Conservation (phyloP, 2,113 vertebrate species). For the Calypte anna region DNA sequence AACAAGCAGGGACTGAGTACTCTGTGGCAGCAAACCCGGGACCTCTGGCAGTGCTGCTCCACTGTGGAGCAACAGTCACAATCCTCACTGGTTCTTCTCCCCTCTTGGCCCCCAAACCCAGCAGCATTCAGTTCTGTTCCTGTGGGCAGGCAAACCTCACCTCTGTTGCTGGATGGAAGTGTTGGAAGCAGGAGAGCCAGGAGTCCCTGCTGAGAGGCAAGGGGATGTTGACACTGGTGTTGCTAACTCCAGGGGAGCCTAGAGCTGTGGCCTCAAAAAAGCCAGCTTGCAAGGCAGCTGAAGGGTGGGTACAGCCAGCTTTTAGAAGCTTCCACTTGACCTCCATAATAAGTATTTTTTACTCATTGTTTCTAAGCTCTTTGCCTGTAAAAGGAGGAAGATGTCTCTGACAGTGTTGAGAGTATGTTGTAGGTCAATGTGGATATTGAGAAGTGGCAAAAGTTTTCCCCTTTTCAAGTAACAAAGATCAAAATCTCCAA, state of each 20-base stretch:
- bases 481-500: background rate
- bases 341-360: background rate
- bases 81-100: accelerated
- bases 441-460: background rate
- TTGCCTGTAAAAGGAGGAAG: background rate
- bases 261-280: background rate
- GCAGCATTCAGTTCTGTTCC: accelerated
- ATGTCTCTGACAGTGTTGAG: background rate
- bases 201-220: background rate
- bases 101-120: accelerated
- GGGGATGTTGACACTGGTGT: background rate
- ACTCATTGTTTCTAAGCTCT: background rate
- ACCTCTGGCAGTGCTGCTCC: background rate
- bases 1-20: accelerated
- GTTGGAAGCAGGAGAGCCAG: background rate
- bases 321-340: background rate
- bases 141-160: background rate
- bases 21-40: background rate
- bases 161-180: background rate
- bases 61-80: accelerated
- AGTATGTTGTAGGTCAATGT: background rate
- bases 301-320: background rate
- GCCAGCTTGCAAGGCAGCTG: background rate
- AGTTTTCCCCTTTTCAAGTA: background rate
- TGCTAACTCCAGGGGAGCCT: background rate